Evolutionary conservation across 2,888 invertebrate genomes (phyloP).

Genomic region (Gymnosoma rotundatum): DNA sequence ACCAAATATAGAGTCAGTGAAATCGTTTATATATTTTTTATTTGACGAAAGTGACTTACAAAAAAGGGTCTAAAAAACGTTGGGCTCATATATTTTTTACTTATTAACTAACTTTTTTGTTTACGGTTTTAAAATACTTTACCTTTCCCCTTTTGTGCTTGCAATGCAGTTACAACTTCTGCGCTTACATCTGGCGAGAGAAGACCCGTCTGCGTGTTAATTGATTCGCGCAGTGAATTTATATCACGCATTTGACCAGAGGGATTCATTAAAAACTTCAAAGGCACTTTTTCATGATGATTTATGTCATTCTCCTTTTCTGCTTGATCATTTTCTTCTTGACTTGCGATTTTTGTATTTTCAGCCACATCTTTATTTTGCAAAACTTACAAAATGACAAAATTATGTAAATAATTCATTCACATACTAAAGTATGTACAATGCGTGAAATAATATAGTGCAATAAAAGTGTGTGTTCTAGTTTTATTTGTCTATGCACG

Average conservation of each 20-base stretch:
- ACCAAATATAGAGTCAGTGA: too few species aligned
- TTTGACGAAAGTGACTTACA: too few species aligned
- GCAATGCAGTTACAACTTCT: conserved; percentile 90
- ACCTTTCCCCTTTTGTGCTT: conserved; percentile 91
- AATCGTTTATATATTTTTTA: too few species aligned
- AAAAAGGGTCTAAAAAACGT: neutral
- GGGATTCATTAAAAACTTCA: conserved; percentile 90
- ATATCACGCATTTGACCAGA: conserved; percentile 88
- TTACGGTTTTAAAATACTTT: conserved; percentile 72
- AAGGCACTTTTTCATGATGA: conserved; percentile 80
- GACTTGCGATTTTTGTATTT: conserved; percentile 16
- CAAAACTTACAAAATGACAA: conserved; percentile 14
- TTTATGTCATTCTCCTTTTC: conserved; percentile 78
- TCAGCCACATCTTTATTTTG: conserved; percentile 31
- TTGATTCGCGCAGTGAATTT: conserved; percentile 86
- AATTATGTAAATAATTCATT: neutral
- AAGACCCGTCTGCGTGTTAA: conserved; percentile 85
- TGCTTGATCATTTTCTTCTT: conserved; percentile 71
- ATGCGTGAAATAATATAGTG: neutral
- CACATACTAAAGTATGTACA: neutral
- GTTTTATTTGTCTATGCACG: too few species aligned
- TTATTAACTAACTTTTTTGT: neutral
- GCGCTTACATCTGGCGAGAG: conserved; percentile 89
- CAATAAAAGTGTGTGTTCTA: neutral
- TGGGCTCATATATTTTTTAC: neutral